phyloP scores from a whole-genome alignment of 92 coral and sea anemone species.

The Blastomussa wellsi region DNA sequence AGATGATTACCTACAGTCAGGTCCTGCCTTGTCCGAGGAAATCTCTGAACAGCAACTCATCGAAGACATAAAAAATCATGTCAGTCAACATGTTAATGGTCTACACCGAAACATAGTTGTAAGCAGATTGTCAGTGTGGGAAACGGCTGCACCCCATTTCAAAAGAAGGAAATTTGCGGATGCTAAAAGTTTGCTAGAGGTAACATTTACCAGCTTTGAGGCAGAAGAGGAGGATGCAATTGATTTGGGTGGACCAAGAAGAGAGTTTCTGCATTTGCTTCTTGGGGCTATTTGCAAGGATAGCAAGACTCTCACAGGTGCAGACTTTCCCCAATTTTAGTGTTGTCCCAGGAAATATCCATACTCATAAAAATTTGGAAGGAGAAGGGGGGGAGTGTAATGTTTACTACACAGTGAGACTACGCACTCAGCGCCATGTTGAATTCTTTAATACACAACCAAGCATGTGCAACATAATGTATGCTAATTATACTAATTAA shows the following conservation, averaged over 20 bases:
- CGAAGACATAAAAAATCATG: constrained; percentile 39
- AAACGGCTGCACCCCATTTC: constrained; percentile 46
- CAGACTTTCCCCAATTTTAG: constrained; percentile 41
- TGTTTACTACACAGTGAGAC: too few species aligned
- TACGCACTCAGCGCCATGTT: too few species aligned
- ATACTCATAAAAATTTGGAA: constrained; percentile 8
- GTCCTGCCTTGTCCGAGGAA: constrained; percentile 20
- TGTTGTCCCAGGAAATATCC: constrained; percentile 28
- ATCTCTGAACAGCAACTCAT: constrained; percentile 34
- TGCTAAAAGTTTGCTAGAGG: constrained; percentile 31
- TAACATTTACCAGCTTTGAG: constrained; percentile 46
- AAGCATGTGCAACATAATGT: too few species aligned
- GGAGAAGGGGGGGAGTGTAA: constrained; percentile 3
- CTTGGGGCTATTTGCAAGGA: constrained; percentile 61
- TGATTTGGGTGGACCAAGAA: constrained; percentile 59
- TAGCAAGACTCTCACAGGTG: constrained; percentile 49
- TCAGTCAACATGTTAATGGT: constrained; percentile 44
- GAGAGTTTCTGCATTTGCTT: constrained; percentile 57
- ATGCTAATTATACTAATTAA: too few species aligned
- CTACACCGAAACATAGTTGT: constrained; percentile 48
- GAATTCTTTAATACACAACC: too few species aligned
- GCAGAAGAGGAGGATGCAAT: constrained; percentile 58
- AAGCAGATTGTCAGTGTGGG: constrained; percentile 53
- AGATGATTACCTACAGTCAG: constrained; percentile 18
- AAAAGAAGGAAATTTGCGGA: constrained; percentile 43